Conservation (phyloP, 2,113 vertebrate species). For the Takifugu flavidus region DNA sequence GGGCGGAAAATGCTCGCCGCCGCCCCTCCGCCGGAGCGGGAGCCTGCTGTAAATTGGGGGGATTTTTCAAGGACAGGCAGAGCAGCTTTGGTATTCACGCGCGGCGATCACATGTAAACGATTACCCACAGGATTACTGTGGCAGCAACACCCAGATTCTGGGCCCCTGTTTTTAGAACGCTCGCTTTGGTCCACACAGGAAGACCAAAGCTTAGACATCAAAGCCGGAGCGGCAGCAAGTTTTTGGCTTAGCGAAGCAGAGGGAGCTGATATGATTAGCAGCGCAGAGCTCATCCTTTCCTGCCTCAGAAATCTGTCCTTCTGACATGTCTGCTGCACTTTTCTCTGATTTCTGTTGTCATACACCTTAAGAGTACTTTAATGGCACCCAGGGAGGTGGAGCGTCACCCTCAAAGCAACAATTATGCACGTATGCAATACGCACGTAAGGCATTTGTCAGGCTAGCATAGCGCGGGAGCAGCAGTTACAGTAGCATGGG, state of each 20-base stretch:
- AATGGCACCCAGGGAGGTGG: neutral
- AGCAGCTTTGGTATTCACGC: conserved; percentile 57
- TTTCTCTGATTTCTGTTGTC: conserved; percentile 13
- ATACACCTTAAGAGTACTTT: neutral
- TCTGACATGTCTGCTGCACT: conserved; percentile 20
- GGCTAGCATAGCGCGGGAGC: neutral
- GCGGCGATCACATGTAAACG: conserved; percentile 54
- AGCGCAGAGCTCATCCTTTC: conserved; percentile 29
- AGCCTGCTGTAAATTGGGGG: conserved; percentile 24
- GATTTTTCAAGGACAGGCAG: conserved; percentile 57
- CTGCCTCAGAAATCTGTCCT: conserved; percentile 27
- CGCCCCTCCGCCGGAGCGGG: conserved; percentile 6
- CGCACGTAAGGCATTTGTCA: neutral
- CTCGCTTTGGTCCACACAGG: conserved; percentile 9
- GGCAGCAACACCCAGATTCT: conserved; percentile 34
- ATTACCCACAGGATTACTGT: conserved; percentile 55
- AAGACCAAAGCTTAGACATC: conserved; percentile 40
- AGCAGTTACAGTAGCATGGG: neutral
- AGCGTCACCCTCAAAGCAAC: neutral
- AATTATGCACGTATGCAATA: neutral
- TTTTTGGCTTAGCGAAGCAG: conserved; percentile 38
- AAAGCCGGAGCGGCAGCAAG: conserved; percentile 39
- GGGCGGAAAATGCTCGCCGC: conserved; percentile 24
- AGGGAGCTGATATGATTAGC: conserved; percentile 29
- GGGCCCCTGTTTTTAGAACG: conserved; percentile 35